Conservation (phyloP, 2,113 vertebrate species). For the Mormyrus lacerda region DNA sequence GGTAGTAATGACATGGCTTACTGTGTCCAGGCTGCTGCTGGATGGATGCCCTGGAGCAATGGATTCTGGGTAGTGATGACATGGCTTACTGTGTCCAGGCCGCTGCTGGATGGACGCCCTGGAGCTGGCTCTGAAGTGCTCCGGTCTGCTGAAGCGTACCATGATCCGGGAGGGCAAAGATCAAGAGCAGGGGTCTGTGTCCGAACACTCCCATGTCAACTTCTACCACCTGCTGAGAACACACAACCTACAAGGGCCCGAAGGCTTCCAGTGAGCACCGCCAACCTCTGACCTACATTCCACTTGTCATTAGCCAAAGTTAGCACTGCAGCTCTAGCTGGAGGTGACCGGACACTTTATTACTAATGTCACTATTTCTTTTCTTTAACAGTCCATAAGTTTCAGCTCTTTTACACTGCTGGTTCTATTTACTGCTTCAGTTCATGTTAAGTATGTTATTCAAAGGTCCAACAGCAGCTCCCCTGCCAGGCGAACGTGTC, state of each 20-base stretch:
- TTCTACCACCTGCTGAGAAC: conserved; percentile 87
- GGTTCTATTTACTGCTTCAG: neutral
- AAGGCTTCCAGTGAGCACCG: conserved; percentile 77
- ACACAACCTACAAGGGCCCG: conserved; percentile 80
- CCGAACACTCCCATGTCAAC: conserved; percentile 79
- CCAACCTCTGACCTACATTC: neutral
- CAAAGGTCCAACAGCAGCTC: neutral
- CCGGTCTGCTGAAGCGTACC: conserved; percentile 90
- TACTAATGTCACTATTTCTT: neutral
- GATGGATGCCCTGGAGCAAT: neutral
- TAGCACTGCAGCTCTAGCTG: neutral
- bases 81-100: conserved; percentile 56
- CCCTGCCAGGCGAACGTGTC: neutral
- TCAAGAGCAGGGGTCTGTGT: conserved; percentile 67
- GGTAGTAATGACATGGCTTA: neutral
- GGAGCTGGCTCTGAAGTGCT: conserved; percentile 95
- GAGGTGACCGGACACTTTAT: neutral
- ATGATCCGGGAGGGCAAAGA: conserved; percentile 97
- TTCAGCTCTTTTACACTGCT: neutral
- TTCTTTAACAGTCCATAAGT: neutral
- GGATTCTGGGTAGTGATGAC: neutral
- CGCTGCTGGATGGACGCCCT: conserved; percentile 98
- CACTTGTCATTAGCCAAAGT: neutral
- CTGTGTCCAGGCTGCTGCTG: neutral
- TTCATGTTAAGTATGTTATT: neutral